Conservation (phyloP, 2,113 vertebrate species). For the Pseudorasbora parva region DNA sequence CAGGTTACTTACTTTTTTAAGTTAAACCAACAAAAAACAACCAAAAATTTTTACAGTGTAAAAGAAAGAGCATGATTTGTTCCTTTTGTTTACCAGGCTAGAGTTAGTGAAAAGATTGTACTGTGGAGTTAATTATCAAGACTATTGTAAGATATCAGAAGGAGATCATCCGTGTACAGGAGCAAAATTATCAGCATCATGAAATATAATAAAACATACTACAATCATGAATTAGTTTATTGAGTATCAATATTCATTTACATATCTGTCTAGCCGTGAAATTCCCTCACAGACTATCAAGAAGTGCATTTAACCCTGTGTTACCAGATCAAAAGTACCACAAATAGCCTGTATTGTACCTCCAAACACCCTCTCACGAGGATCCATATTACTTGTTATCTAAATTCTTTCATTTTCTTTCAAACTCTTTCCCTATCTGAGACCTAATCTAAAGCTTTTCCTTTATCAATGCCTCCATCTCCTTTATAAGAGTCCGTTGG, state of each 20-base stretch:
- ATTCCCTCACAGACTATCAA: not conserved
- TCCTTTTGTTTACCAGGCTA: not conserved
- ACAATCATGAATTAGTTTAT: not conserved
- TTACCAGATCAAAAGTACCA: not conserved
- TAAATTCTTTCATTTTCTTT: slow-evolving; percentile 45
- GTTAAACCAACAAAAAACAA: no score
- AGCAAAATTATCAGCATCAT: not conserved
- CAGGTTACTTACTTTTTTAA: no score
- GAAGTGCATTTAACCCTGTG: not conserved
- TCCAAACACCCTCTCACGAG: not conserved
- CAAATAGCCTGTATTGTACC: not conserved
- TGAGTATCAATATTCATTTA: not conserved
- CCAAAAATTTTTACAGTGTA: no score
- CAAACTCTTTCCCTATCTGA: slow-evolving; percentile 30
- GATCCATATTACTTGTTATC: not conserved
- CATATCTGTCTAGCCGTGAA: not conserved
- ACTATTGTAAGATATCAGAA: not conserved
- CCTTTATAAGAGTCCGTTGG: slow-evolving; percentile 11
- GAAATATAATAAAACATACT: not conserved
- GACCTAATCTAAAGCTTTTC: slow-evolving; percentile 16
- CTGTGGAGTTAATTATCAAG: not conserved
- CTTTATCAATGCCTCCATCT: slow-evolving; percentile 31
- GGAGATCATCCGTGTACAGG: not conserved
- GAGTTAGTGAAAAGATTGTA: not conserved
- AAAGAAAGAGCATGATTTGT: not conserved